phyloP scores from a whole-genome alignment of 1,140 invertebrate species.

The Hypothenemus hampei region DNA sequence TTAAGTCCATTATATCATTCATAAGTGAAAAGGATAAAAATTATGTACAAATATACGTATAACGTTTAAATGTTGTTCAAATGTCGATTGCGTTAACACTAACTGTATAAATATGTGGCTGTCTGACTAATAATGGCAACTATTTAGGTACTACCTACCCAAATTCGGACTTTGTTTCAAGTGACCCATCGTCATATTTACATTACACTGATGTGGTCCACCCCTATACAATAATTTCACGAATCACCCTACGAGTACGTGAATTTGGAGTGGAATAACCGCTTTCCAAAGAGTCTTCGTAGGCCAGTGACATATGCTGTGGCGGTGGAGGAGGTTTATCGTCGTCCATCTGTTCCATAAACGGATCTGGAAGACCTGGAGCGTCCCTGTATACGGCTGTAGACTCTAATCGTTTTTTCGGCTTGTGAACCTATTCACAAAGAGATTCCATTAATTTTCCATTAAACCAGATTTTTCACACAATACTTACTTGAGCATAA shows the following conservation, averaged over 20 bases:
- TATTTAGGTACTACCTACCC: too few species aligned
- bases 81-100: too few species aligned
- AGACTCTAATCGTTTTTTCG: conserved; percentile 81
- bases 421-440: conserved; percentile 75
- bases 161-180: too few species aligned
- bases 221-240: conserved; percentile 88
- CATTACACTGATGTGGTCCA: too few species aligned
- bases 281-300: conserved; percentile 87
- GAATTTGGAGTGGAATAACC: conserved; percentile 91
- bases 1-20: too few species aligned
- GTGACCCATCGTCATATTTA: too few species aligned
- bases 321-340: conserved; percentile 62
- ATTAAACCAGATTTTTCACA: not conserved
- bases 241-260: conserved; percentile 79
- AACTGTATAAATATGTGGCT: too few species aligned
- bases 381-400: conserved; percentile 77
- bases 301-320: conserved; percentile 78
- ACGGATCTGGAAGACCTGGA: conserved; percentile 81
- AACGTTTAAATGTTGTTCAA: too few species aligned
- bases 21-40: too few species aligned
- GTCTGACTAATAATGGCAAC: too few species aligned
- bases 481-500: conserved; percentile 20
- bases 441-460: not conserved
- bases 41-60: too few species aligned
- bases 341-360: conserved; percentile 72